Evolutionary conservation across 2,797 vertebrate species (phyloP), one percentile per base, ranked within the genome.

Genomic region (Gymnopithys bicolor): DNA sequence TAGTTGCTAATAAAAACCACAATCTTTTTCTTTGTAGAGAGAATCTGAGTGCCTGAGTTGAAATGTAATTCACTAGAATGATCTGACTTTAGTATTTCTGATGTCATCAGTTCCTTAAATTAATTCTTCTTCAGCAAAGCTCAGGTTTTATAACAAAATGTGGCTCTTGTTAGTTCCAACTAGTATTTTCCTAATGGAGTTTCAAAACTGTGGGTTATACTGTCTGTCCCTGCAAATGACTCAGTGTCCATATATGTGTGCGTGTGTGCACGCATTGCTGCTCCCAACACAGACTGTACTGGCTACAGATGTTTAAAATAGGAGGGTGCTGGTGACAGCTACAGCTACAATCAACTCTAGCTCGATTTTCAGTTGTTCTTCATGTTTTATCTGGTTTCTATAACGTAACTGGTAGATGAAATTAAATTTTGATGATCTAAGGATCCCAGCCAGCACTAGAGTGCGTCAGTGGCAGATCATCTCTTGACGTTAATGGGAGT

Each of bases 171-270:
- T 95, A 93, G 83, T 90, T 93, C 83, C 93, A 91, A 68, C 63
- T 90, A 69, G 85, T 94, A 94, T 94, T 97, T 97, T 96, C 95
- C 93, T 96, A 96, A 87, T n/a, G 49, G 71, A 84, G 63, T 94
- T 96, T 94, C 83, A 85, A 77, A 94, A 33, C 77, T 78, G 79
- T 93, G 96, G 95, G 80, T 94, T 93, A 37, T 48, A 2, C 70
- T 90, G 93, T 94, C 95, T 96, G 95, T 94, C 82, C 87, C 77
- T 96, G 59, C 76, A 67, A 60, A 8, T 96, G 94, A 96, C 77
- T 96, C 94, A 94, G 77, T 90, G 96, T 88, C 91, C 91, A 9
- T 92, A 27, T 73, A 89, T 83, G 82, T 85, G 76, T 94, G 90
- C n/a, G 0, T 94, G 75, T 92, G 88, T 67, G 90, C 88, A 94